phyloP scores from a whole-genome alignment of 2,797 vertebrate genomes.

The Mormyrus proboscirostris region DNA sequence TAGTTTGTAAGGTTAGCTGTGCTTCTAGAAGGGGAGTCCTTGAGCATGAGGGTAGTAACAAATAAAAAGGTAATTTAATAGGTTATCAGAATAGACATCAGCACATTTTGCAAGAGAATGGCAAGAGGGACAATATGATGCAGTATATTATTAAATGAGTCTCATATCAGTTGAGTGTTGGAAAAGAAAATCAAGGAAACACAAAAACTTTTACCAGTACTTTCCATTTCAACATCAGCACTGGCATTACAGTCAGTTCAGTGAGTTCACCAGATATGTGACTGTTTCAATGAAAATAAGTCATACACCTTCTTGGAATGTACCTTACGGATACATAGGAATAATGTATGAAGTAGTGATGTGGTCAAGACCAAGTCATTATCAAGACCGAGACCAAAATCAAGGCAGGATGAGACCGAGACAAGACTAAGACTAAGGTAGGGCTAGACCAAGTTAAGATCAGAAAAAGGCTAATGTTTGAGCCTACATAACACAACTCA shows the following conservation, averaged over 20 bases:
- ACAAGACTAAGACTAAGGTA: neutral
- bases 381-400: neutral
- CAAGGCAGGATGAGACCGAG: neutral
- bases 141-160: neutral
- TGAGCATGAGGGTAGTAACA: neutral
- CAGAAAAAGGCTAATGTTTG: neutral
- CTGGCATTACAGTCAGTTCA: neutral
- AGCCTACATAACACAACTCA: neutral
- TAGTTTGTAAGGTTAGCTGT: neutral
- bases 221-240: neutral
- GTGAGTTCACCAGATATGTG: neutral
- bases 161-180: neutral
- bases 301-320: neutral
- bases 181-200: neutral
- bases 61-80: neutral
- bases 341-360: neutral
- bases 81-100: neutral
- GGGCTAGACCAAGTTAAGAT: neutral
- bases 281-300: neutral
- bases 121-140: neutral
- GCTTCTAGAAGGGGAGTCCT: neutral
- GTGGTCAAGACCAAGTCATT: neutral
- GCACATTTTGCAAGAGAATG: neutral
- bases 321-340: neutral
- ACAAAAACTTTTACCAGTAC: neutral